Evolutionary conservation across 2,888 invertebrate species (phyloP), one percentile per base, ranked within the genome.

Genomic region (Noctua janthina): DNA sequence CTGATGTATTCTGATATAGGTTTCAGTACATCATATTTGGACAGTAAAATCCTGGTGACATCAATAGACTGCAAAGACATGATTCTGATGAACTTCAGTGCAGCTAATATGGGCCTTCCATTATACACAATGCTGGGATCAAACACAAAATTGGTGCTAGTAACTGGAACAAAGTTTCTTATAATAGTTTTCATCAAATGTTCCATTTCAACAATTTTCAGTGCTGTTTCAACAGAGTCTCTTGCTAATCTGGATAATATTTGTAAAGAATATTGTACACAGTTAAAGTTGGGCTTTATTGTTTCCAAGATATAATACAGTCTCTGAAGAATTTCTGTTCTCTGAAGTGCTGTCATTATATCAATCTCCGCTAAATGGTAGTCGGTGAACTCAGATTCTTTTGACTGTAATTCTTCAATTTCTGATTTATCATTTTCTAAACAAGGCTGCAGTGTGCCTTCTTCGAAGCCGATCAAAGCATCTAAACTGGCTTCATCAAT

Each of bases 331-430:
- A 99, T 97, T 92, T 98, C 98, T 20, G 98, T 98, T 89, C 99
- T 97, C 35, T 98, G 91, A 49, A 98, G 95, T 84, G 98, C 98
- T 88, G 98, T 97, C 64, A 99, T 97, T 8, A 99, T 96, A 96
- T 99, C 99, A 54, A 98, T 97, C 96, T 99, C 98, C 15, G 98
- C 98, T 76, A 99, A 95, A 94, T 99, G 98, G 91, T 98, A 98
- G 95, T 99, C 99, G 92, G 98, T 99, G 87, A 99, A 97, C 81
- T 98, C 98, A 2, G 95, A 93, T 90, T 95, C 96, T 68, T 96
- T 95, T 79, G 97, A 96, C 59, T 97, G 97, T n/a, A 97, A 92
- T 88, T 97, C 97, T 80, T 97, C 93, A 87, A 97, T 97, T 91
- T 97, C 97, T 68, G 95, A 95, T 90, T 94, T 97, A 71, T 97